Conservation (phyloP, 1,140 invertebrate species). For the Probaryconus sp. region DNA sequence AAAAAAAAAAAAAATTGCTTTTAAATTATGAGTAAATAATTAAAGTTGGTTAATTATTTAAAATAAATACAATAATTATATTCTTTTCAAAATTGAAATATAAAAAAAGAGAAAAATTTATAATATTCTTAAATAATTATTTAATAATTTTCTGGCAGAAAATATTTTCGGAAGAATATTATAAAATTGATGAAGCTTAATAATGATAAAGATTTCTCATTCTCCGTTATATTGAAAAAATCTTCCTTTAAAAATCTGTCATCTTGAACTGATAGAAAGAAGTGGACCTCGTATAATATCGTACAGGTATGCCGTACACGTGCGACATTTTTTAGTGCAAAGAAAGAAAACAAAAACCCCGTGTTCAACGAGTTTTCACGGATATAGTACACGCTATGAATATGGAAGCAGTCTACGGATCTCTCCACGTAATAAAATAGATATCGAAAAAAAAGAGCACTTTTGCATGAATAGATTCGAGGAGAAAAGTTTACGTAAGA, state of each 20-base stretch:
- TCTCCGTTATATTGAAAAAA: conserved; percentile 39
- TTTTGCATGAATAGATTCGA: conserved; percentile 4
- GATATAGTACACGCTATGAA: conserved; percentile 56
- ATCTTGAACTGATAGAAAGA: conserved; percentile 52
- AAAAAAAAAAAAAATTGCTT: too few relatives aligned
- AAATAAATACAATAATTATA: too few relatives aligned
- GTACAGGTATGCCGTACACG: conserved; percentile 40
- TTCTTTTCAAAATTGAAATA: too few relatives aligned
- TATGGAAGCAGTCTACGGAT: conserved; percentile 44
- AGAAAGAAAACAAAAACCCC: conserved; percentile 53
- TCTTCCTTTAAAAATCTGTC: conserved; percentile 41
- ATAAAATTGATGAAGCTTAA: too few relatives aligned
- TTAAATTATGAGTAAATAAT: too few relatives aligned
- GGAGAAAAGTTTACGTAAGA: conserved; percentile 25
- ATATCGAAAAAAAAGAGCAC: conserved; percentile 51
- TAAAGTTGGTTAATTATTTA: too few relatives aligned
- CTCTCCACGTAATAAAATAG: conserved; percentile 43
- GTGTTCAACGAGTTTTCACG: conserved; percentile 59
- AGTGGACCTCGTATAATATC: conserved; percentile 43
- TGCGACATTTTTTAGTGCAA: conserved; percentile 52
- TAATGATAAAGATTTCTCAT: conserved; percentile 5
- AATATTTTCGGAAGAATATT: too few relatives aligned
- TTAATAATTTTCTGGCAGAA: too few relatives aligned
- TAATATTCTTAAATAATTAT: too few relatives aligned
- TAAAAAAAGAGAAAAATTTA: too few relatives aligned